Percentiles rank a stretch among this genome's conserved stretches.
These are phyloP conservation scores for Ferrisia virgata DNA, from an alignment of 2,888 invertebrate genomes.

Conservation along the genomic window DNA sequence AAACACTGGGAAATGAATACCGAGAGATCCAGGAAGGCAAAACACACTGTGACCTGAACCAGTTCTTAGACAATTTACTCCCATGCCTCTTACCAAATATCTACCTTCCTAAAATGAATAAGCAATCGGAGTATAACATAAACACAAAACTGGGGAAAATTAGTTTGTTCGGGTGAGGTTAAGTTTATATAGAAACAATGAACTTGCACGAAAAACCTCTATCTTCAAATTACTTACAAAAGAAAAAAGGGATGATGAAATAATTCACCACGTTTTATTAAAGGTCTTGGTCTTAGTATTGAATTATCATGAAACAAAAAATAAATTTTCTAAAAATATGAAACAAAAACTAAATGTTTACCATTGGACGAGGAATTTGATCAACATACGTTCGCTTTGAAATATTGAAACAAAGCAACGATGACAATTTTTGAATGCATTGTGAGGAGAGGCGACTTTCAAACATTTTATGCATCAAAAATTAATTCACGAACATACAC, in stretches of 20 bases:
- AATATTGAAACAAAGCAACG: neutral
- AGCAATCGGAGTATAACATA: neutral
- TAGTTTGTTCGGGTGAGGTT: too few relatives aligned
- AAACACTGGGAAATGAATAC: constrained; percentile 54
- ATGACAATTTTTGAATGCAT: neutral
- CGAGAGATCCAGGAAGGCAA: constrained; percentile 76
- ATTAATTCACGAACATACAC: neutral
- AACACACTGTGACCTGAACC: constrained; percentile 66
- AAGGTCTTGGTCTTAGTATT: too few relatives aligned
- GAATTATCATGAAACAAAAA: neutral
- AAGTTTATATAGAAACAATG: too few relatives aligned
- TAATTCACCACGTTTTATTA: too few relatives aligned
- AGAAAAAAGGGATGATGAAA: too few relatives aligned
- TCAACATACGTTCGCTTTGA: neutral
- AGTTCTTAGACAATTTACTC: constrained; percentile 62
- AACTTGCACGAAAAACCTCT: too few relatives aligned
- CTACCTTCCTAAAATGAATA: neutral
- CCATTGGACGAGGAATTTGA: neutral
- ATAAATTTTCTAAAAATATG: neutral
- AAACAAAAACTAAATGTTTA: neutral
- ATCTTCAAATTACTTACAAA: too few relatives aligned
- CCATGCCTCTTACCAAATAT: constrained; percentile 60
- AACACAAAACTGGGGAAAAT: too few relatives aligned
- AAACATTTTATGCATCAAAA: too few relatives aligned
- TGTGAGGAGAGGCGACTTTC: neutral